A percentile compares a stretch with the other conserved stretches of the same genome.
Evolutionary conservation across 2,113 vertebrate species (phyloP).

Genomic region (Struthidea cinerea): DNA sequence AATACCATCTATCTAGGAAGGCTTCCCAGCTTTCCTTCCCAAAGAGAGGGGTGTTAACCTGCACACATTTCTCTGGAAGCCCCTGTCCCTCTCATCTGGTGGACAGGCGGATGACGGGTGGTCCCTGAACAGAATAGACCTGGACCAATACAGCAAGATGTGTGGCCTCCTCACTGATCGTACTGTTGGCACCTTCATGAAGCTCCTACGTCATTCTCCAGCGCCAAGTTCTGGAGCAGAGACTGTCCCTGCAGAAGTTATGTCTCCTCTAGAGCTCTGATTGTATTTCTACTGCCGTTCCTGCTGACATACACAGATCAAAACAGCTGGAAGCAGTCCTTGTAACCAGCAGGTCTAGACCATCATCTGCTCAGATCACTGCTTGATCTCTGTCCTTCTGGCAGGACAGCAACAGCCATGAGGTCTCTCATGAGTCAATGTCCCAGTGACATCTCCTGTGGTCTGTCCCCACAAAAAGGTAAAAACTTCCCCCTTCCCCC

Average conservation of each 20-base stretch:
- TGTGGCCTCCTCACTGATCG: background rate
- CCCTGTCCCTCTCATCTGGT: background rate
- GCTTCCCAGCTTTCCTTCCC: background rate
- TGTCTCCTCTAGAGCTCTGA: background rate
- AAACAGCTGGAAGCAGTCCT: slow-evolving; percentile 11
- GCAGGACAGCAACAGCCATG: background rate
- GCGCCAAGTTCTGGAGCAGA: background rate
- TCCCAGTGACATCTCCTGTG: background rate
- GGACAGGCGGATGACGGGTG: background rate
- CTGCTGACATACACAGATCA: background rate
- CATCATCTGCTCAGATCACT: background rate
- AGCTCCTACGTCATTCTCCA: background rate
- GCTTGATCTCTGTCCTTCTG: slow-evolving; percentile 2
- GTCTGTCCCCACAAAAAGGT: background rate
- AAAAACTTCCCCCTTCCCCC: background rate
- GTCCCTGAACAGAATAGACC: background rate
- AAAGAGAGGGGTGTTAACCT: background rate
- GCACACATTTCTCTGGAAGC: background rate
- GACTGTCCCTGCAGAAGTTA: background rate
- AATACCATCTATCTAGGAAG: slow-evolving; percentile 38
- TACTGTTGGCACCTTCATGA: background rate
- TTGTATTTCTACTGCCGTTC: background rate
- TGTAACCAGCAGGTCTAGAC: slow-evolving; percentile 8
- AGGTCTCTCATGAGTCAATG: background rate
- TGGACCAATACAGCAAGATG: background rate